phyloP scores from a whole-genome alignment of 2,888 invertebrate species.

The Timema podura region DNA sequence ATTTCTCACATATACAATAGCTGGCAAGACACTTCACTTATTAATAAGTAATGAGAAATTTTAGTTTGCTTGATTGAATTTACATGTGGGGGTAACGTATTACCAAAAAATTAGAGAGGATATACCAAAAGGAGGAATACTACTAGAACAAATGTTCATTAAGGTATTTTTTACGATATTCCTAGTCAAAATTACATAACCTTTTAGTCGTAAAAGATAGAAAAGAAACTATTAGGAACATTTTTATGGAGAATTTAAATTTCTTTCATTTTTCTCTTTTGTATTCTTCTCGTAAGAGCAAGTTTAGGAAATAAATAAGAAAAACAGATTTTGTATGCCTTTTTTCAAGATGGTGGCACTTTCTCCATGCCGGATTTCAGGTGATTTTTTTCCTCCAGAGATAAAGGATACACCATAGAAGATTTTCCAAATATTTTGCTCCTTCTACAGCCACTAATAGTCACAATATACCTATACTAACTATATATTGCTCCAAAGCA shows the following conservation, averaged over 20 bases:
- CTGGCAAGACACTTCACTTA: not conserved
- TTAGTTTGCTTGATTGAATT: too few species aligned
- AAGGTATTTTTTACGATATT: not conserved
- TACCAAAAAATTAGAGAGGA: too few species aligned
- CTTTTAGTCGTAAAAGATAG: not conserved
- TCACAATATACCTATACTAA: too few species aligned
- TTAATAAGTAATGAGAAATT: not conserved
- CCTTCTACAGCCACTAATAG: too few species aligned
- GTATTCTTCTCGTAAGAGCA: not conserved
- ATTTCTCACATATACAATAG: not conserved
- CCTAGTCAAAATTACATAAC: not conserved
- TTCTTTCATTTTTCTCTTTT: not conserved
- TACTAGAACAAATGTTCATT: not conserved
- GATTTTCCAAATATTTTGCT: not conserved
- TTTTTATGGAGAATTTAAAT: not conserved
- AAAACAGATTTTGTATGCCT: not conserved
- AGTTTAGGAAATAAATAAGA: not conserved
- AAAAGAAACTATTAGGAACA: not conserved
- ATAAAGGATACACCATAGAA: not conserved
- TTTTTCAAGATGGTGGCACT: constrained; percentile 8
- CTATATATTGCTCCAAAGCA: too few species aligned
- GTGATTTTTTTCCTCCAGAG: not conserved
- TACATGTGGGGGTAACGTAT: too few species aligned
- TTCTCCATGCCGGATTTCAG: not conserved
- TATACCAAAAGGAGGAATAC: not conserved